phyloP scores from a whole-genome alignment of 30 jellyfish, hydroid and myxozoan species.

The Aurelia aurita region DNA sequence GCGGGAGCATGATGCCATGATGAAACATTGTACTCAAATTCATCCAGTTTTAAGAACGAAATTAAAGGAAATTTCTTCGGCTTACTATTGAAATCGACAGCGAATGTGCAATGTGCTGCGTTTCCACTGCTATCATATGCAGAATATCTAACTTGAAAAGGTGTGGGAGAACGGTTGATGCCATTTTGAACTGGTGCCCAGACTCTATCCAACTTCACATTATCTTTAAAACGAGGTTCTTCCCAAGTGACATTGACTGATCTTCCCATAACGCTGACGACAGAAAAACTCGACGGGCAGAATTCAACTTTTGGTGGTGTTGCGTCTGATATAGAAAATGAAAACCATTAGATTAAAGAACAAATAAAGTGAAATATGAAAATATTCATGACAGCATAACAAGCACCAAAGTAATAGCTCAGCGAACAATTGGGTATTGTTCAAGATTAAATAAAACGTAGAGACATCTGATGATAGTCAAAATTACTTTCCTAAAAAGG shows the following conservation, averaged over 20 bases:
- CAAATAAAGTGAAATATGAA: background rate
- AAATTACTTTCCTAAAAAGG: too few relatives aligned
- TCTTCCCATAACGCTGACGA: conserved; percentile 50
- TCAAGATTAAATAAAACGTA: too few relatives aligned
- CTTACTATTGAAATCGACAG: conserved; percentile 71
- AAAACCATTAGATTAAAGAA: too few relatives aligned
- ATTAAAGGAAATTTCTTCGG: background rate
- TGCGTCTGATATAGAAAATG: conserved; percentile 46
- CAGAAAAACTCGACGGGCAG: conserved; percentile 71
- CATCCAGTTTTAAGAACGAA: too few relatives aligned
- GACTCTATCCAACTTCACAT: conserved; percentile 67
- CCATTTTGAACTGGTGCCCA: conserved; percentile 29
- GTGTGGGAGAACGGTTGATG: conserved; percentile 39
- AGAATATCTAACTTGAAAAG: conserved; percentile 57
- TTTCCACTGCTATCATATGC: conserved; percentile 79
- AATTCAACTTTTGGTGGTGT: conserved; percentile 73
- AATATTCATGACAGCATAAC: background rate
- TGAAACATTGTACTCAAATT: too few relatives aligned
- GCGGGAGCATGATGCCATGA: too few relatives aligned
- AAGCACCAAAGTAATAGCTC: background rate
- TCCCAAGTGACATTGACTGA: conserved; percentile 78
- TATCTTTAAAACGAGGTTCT: conserved; percentile 87
- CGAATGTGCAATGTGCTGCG: conserved; percentile 57
- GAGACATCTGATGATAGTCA: too few relatives aligned
- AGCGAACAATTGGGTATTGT: too few relatives aligned